Evolutionary conservation across 2,113 vertebrate genomes (phyloP).

Genomic region (Saguinus midas): DNA sequence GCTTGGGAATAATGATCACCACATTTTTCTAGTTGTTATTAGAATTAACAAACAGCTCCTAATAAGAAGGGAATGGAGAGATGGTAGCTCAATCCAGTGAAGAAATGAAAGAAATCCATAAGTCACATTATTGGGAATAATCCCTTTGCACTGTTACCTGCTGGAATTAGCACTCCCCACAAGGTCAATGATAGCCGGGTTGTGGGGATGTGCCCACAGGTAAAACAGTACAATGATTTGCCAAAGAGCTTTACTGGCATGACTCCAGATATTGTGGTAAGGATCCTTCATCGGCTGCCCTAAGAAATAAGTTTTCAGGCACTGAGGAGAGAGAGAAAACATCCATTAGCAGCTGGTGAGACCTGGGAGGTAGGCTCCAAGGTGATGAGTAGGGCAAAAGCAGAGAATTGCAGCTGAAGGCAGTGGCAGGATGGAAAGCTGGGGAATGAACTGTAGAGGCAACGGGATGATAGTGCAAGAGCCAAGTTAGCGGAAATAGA

Average conservation of each 20-base stretch:
- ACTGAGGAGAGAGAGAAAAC: not conserved
- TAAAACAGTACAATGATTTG: not conserved
- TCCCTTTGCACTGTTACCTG: not conserved
- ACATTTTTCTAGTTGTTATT: not conserved
- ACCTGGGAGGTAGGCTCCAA: too few species aligned
- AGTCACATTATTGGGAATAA: not conserved
- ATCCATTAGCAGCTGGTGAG: fast-evolving
- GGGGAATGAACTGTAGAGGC: not conserved
- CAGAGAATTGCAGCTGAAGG: not conserved
- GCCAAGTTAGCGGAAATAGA: not conserved
- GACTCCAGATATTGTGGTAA: not conserved
- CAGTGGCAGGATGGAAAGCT: too few species aligned
- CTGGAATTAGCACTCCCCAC: not conserved
- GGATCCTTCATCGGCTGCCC: not conserved
- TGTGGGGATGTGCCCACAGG: not conserved
- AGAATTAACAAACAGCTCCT: not conserved
- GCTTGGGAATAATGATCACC: not conserved
- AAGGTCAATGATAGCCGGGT: not conserved
- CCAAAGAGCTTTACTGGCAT: not conserved
- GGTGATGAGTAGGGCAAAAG: not conserved
- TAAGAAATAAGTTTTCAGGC: not conserved
- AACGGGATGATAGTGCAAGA: not conserved
- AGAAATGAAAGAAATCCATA: not conserved
- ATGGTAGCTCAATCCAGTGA: too few species aligned
- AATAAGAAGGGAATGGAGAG: not conserved